These are phyloP conservation scores for Parauchenoglanis punctatus DNA, from an alignment of 2,797 vertebrate genomes.

Conservation along the genomic window DNA sequence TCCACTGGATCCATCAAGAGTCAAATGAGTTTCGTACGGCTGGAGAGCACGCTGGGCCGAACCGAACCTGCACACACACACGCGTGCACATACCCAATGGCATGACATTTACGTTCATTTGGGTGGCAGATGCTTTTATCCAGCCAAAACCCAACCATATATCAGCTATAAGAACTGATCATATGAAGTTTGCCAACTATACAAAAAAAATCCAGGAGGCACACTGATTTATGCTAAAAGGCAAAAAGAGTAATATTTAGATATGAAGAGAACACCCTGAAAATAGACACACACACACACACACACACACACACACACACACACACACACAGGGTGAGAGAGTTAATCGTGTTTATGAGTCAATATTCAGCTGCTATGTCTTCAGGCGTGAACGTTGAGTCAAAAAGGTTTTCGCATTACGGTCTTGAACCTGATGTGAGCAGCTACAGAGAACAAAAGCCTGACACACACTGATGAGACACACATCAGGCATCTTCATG, in stretches of 20 bases:
- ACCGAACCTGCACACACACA: slow-evolving; percentile 70
- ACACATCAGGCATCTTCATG: slow-evolving; percentile 3
- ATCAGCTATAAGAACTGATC: not conserved
- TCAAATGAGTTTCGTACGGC: slow-evolving; percentile 79
- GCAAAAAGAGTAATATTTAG: not conserved
- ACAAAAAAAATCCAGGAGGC: not conserved
- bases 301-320: not conserved
- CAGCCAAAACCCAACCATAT: no score
- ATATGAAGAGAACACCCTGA: not conserved
- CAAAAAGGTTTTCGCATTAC: not conserved
- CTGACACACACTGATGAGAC: not conserved
- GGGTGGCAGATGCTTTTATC: not conserved
- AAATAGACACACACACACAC: not conserved
- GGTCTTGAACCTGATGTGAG: not conserved
- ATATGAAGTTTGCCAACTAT: not conserved
- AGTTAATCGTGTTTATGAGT: no score
- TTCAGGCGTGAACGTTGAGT: not conserved
- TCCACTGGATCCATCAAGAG: slow-evolving; percentile 82
- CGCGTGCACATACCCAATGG: not conserved
- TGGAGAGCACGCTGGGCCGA: slow-evolving; percentile 75
- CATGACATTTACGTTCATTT: not conserved
- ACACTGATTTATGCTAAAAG: not conserved
- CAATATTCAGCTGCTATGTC: not conserved
- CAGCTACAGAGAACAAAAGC: not conserved
- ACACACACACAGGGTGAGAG: not conserved